These are phyloP conservation scores for Trogon melanurus DNA, from an alignment of 2,113 vertebrate genomes.

Conservation along the genomic window DNA sequence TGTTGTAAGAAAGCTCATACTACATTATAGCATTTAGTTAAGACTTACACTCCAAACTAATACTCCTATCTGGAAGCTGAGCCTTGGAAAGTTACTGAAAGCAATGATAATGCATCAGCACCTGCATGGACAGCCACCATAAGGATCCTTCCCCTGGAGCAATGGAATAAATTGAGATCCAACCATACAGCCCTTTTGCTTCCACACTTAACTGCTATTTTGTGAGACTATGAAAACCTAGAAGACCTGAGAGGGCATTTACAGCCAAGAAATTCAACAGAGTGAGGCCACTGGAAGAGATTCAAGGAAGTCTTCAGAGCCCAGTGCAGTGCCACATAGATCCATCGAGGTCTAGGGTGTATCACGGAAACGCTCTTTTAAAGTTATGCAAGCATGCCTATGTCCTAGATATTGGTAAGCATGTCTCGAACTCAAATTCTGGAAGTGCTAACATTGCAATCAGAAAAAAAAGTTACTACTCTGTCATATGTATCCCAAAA, in stretches of 20 bases:
- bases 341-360: background rate
- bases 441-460: background rate
- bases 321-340: rapidly evolving
- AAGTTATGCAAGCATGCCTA: background rate
- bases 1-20: background rate
- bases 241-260: background rate
- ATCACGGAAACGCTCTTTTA: background rate
- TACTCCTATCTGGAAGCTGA: background rate
- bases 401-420: background rate
- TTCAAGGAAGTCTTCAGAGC: background rate
- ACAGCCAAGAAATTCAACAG: background rate
- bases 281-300: background rate
- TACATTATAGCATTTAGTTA: background rate
- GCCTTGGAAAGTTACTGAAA: background rate
- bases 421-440: background rate
- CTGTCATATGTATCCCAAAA: background rate
- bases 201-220: background rate
- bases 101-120: background rate
- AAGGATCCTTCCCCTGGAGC: background rate
- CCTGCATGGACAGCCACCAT: background rate
- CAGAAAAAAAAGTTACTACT: background rate
- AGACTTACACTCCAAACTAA: background rate
- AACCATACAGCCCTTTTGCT: background rate
- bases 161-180: background rate
- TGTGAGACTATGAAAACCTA: background rate